These are phyloP conservation scores for Coendou prehensilis DNA, from an alignment of 2,797 vertebrate genomes.

Conservation along the genomic window DNA sequence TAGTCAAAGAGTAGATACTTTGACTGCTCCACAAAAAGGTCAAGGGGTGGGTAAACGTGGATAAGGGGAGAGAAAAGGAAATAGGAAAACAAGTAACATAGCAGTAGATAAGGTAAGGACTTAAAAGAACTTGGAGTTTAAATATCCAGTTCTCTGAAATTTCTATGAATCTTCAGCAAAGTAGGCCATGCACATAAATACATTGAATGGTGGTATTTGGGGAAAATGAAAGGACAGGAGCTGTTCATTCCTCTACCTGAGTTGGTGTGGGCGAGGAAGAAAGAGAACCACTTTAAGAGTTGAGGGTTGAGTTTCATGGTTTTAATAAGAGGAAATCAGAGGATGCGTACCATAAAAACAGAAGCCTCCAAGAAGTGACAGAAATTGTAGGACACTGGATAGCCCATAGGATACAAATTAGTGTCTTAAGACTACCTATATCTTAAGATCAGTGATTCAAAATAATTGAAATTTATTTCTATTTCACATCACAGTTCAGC, in stretches of 20 bases:
- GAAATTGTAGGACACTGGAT: background rate
- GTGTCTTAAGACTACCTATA: background rate
- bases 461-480: background rate
- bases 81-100: background rate
- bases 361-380: background rate
- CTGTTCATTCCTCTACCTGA: background rate
- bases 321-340: slow-evolving; percentile 45
- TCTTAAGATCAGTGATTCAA: background rate
- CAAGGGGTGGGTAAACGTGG: background rate
- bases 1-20: background rate
- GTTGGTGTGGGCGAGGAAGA: background rate
- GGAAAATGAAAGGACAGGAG: background rate
- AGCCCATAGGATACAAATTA: background rate
- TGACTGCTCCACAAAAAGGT: background rate
- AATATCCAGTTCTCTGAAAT: background rate
- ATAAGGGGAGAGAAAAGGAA: background rate
- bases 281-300: background rate
- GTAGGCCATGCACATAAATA: background rate
- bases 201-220: background rate
- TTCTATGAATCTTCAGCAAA: background rate
- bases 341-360: background rate
- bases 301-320: background rate
- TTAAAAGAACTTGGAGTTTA: background rate
- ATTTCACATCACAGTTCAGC: background rate
- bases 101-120: background rate